Percentiles rank a stretch among this genome's conserved stretches.
phyloP scores from a whole-genome alignment of 2,797 vertebrate species.

The Pantherophis alleghaniensis region DNA sequence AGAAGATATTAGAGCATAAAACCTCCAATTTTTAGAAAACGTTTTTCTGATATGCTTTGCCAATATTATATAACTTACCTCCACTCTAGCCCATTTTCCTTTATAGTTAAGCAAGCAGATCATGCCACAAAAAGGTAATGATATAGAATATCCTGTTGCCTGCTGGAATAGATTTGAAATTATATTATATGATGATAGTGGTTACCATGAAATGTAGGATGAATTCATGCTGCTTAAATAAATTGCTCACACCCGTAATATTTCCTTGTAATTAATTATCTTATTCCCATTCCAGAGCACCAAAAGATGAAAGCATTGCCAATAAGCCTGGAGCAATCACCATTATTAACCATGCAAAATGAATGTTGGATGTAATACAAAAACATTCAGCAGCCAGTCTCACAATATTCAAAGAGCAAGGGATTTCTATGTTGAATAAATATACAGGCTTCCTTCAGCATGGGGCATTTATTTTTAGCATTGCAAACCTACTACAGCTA shows the following conservation, averaged over 20 bases:
- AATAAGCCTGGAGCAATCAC: neutral
- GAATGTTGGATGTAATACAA: neutral
- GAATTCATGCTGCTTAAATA: neutral
- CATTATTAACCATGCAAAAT: neutral
- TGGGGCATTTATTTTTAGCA: neutral
- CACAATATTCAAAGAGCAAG: neutral
- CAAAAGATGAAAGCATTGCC: neutral
- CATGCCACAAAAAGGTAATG: conserved; percentile 86
- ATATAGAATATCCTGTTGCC: conserved; percentile 80
- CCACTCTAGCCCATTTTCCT: conserved; percentile 87
- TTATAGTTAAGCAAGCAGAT: conserved; percentile 85
- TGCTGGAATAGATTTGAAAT: conserved; percentile 65
- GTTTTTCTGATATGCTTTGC: neutral
- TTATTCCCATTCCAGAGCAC: neutral
- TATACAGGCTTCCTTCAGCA: neutral
- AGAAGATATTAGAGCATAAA: neutral
- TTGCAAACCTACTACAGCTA: neutral
- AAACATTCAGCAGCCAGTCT: neutral
- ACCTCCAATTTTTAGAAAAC: neutral
- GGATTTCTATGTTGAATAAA: neutral
- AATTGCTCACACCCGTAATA: neutral
- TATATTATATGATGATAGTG: neutral
- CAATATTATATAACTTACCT: conserved; percentile 74
- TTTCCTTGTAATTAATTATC: neutral
- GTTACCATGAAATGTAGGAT: neutral